Base-by-base conservation (phyloP, 1,140 invertebrate species). In the Habropoda laboriosa region DNA sequence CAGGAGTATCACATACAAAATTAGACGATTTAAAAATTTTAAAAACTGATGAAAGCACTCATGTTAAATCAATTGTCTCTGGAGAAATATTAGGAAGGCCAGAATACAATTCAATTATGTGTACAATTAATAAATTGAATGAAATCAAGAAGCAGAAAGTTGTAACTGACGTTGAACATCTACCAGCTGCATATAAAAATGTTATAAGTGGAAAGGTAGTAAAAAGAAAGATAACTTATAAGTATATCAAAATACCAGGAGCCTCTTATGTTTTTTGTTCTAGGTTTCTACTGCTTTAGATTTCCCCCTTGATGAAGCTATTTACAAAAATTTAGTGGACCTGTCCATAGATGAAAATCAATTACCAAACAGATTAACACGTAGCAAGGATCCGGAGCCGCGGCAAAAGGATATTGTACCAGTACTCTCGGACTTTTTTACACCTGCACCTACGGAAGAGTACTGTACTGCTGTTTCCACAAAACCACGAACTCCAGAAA, bases 281-380 rank as follows among this genome's bases (percentile, higher is more conserved):
- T 53, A 93, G 92, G 67, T 92, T 55, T 90, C 90, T 55, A 73
- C 71, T 49, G 88, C 80, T 13, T 79, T 92, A 47, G 89, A 93
- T 76, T 92, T 91, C 76, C 79, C 87, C 38, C 70, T 86, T 2
- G 88, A 87, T 40, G 89, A 93, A 72, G 58, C 71, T n/a, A 78
- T 93, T 71, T 93, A 89, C 38, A 90, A 87, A 70, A 85, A 92
- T 75, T 85, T 93, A 5, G 81, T 93, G 1, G 83, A 91, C 58
- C 70, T 93, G 5, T 87, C 83, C 12, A 68, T 92, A 30, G 83
- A 90, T 73, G 90, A 92, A 18, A 83, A 89, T 47, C 86, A 90
- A 71, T 75, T 92, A 8, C 87, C 89, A 38, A 42, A 27, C 24
- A 77, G 81, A 79, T 30, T 90, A 42, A 88, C 61, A 0, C 83